Conservation (phyloP, 2,797 vertebrate species). For the Loris lydekkerianus region DNA sequence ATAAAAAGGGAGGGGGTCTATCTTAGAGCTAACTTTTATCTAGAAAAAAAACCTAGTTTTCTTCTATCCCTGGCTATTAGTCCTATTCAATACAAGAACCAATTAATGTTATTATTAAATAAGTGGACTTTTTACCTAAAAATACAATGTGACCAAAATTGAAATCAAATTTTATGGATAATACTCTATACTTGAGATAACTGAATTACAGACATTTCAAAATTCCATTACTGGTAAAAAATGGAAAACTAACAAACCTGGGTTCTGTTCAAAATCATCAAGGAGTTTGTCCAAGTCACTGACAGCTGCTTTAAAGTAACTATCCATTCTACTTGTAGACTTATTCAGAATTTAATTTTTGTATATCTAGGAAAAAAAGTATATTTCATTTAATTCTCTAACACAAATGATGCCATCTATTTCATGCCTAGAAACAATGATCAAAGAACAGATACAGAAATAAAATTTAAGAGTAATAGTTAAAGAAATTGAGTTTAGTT, state of each 20-base stretch:
- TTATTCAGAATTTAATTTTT: conserved; percentile 70
- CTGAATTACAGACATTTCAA: conserved; percentile 9
- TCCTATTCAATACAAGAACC: conserved; percentile 57
- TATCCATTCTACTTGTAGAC: conserved; percentile 94
- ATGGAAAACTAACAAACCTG: conserved; percentile 91
- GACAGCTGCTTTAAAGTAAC: conserved; percentile 98
- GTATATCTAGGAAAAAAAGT: conserved; percentile 82
- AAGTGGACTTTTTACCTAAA: conserved; percentile 25
- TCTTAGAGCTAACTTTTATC: conserved; percentile 49
- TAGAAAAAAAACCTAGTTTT: conserved; percentile 20
- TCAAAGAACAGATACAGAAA: conserved; percentile 48
- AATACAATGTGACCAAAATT: conserved; percentile 36
- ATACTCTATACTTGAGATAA: not conserved
- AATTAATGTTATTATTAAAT: conserved; percentile 43
- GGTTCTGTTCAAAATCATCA: conserved; percentile 97
- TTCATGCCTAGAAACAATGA: conserved; percentile 20
- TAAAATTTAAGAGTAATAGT: conserved; percentile 51
- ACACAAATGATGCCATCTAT: conserved; percentile 24
- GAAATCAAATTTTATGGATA: conserved; percentile 56
- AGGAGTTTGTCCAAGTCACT: conserved; percentile 98
- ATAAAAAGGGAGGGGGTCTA: not conserved
- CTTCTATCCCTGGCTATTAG: conserved; percentile 10
- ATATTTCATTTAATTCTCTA: conserved; percentile 43
- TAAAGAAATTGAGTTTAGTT: conserved; percentile 13
- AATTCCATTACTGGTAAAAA: conserved; percentile 45